Evolutionary conservation across 2,113 vertebrate genomes (phyloP).

Genomic region (Amblyopsis rosae): DNA sequence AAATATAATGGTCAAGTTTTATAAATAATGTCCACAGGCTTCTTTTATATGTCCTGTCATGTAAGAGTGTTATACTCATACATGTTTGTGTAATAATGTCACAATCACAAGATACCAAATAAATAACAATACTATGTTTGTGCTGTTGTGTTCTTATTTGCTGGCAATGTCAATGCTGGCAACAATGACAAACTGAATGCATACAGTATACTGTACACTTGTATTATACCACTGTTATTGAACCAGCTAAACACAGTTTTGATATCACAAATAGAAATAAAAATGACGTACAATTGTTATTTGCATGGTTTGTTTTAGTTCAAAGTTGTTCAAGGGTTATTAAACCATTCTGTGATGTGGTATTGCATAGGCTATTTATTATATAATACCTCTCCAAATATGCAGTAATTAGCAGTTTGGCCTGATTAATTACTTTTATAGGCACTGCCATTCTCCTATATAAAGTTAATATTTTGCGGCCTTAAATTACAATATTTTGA

Average conservation of each 20-base stretch:
- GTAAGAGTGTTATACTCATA: background rate
- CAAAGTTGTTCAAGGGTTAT: background rate
- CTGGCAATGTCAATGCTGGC: slow-evolving; percentile 1
- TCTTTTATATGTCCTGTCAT: slow-evolving; percentile 3
- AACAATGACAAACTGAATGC: slow-evolving; percentile 4
- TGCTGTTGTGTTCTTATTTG: background rate
- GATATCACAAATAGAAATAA: slow-evolving; percentile 8
- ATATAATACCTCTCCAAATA: background rate
- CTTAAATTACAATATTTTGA: too few relatives aligned
- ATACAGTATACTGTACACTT: slow-evolving; percentile 14
- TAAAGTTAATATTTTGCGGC: background rate
- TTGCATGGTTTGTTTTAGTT: slow-evolving; percentile 13
- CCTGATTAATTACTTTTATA: slow-evolving; percentile 6
- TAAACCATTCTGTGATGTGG: background rate
- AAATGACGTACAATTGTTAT: background rate
- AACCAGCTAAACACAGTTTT: background rate
- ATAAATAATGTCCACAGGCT: background rate
- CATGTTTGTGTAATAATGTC: too few relatives aligned
- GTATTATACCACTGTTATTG: slow-evolving; percentile 28
- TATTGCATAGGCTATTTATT: background rate
- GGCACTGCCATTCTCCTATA: background rate
- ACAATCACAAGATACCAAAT: too few relatives aligned
- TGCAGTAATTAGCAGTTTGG: background rate
- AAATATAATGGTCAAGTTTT: background rate
- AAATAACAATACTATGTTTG: too few relatives aligned